These are phyloP conservation scores for Agrotis puta DNA, from an alignment of 2,888 invertebrate species.

Conservation along the genomic window DNA sequence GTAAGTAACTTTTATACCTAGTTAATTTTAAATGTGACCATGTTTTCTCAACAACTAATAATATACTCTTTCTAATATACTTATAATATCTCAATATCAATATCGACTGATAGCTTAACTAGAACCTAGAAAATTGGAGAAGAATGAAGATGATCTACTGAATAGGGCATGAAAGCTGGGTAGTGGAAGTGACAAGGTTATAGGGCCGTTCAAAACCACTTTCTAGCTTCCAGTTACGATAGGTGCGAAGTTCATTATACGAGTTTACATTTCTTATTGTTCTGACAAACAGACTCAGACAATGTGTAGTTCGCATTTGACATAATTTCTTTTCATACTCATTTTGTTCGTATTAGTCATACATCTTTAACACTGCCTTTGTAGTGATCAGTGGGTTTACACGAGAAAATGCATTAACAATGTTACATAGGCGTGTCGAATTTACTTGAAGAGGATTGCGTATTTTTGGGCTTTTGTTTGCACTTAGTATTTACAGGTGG, in stretches of 20 bases:
- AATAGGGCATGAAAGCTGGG: slow-evolving; percentile 34
- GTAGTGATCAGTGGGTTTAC: slow-evolving; percentile 61
- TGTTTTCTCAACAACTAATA: too few relatives aligned
- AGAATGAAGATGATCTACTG: slow-evolving; percentile 21
- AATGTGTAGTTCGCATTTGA: slow-evolving; percentile 34
- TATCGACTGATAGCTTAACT: too few relatives aligned
- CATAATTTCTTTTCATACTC: slow-evolving; percentile 52
- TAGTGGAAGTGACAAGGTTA: slow-evolving; percentile 39
- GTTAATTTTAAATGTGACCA: too few relatives aligned
- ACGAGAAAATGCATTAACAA: slow-evolving; percentile 71
- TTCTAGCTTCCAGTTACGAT: slow-evolving; percentile 36
- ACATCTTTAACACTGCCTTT: slow-evolving; percentile 64
- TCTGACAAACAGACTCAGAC: slow-evolving; percentile 7
- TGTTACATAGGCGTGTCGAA: slow-evolving; percentile 74
- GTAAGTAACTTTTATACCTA: too few relatives aligned
- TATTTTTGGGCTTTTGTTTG: slow-evolving; percentile 53
- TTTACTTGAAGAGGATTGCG: slow-evolving; percentile 55
- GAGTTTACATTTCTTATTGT: slow-evolving; percentile 17
- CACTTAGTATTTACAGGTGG: slow-evolving; percentile 46
- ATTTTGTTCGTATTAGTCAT: slow-evolving; percentile 65
- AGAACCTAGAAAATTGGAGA: not conserved
- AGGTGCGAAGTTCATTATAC: slow-evolving; percentile 9
- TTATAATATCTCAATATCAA: not conserved
- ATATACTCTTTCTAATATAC: too few relatives aligned
- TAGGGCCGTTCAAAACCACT: slow-evolving; percentile 29